Evolutionary conservation across 1,140 invertebrate species (phyloP).

Genomic region (Macrostomum lignano): DNA sequence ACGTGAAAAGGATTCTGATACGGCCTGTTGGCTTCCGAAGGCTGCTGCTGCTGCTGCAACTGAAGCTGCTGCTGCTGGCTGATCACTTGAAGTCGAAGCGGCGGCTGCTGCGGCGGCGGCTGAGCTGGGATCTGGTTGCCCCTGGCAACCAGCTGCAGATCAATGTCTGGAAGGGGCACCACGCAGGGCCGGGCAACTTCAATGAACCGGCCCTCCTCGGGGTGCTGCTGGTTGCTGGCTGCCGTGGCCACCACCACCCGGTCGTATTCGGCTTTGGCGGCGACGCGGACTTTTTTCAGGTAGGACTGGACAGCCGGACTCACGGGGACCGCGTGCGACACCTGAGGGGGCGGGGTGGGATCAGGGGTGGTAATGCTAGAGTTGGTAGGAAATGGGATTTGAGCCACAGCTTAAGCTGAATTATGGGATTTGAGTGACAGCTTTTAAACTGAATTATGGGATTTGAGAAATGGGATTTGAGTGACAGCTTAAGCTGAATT

Average conservation of each 20-base stretch:
- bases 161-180: neutral
- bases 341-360: neutral
- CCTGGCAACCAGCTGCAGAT: no score
- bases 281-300: slow-evolving; percentile 7
- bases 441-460: no score
- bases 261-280: neutral
- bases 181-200: neutral
- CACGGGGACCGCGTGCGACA: no score
- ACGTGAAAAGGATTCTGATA: slow-evolving; percentile 91
- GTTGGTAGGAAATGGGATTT: no score
- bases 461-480: no score
- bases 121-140: neutral
- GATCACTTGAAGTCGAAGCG: neutral
- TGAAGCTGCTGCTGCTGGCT: neutral
- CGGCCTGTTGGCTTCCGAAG: neutral
- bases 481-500: no score
- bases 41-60: neutral
- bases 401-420: no score
- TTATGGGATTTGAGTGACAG: no score
- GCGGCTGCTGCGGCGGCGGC: no score
- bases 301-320: slow-evolving; percentile 6
- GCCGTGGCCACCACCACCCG: neutral
- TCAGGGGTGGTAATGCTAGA: no score
- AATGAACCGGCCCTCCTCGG: slow-evolving; percentile 3
- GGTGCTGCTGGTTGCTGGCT: neutral